phyloP scores from a whole-genome alignment of 23 tunicate genomes.

The Clavelina lepadiformis region DNA sequence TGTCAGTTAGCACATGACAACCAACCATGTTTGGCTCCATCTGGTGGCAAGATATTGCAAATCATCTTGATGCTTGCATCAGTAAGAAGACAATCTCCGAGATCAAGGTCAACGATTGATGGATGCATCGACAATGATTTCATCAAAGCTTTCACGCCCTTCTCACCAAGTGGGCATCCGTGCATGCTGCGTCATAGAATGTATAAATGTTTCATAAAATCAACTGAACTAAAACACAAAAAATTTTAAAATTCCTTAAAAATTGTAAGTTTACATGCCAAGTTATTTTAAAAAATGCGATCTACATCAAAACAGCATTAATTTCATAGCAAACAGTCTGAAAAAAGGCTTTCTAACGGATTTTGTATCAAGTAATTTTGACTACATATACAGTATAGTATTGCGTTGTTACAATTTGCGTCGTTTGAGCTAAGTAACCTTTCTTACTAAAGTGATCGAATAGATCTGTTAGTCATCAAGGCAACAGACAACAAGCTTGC shows the following conservation, averaged over 20 bases:
- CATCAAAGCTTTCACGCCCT: slow-evolving; percentile 17
- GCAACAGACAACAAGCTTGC: slow-evolving; percentile 46
- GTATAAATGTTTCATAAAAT: not conserved
- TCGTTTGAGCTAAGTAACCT: too few species aligned
- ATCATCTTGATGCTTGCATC: slow-evolving; percentile 20
- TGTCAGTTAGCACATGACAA: too few species aligned
- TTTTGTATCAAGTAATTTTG: too few species aligned
- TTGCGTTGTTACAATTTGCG: too few species aligned
- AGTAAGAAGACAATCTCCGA: slow-evolving; percentile 41
- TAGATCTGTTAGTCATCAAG: slow-evolving; percentile 35
- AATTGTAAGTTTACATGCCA: not conserved
- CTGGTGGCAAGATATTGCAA: slow-evolving; percentile 45
- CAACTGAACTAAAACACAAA: too few species aligned
- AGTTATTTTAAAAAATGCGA: not conserved
- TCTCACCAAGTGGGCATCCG: slow-evolving; percentile 46
- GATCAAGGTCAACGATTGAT: slow-evolving; percentile 27
- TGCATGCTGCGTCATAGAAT: slow-evolving; percentile 21
- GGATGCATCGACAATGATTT: slow-evolving; percentile 48
- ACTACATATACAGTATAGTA: too few species aligned
- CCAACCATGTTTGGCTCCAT: slow-evolving; percentile 66
- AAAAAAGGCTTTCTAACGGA: too few species aligned
- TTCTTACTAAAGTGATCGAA: slow-evolving; percentile 40
- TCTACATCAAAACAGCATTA: too few species aligned
- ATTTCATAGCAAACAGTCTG: too few species aligned
- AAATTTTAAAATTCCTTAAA: too few species aligned